Base-by-base conservation (phyloP, 2,888 invertebrate species). In the Pammene aurita region DNA sequence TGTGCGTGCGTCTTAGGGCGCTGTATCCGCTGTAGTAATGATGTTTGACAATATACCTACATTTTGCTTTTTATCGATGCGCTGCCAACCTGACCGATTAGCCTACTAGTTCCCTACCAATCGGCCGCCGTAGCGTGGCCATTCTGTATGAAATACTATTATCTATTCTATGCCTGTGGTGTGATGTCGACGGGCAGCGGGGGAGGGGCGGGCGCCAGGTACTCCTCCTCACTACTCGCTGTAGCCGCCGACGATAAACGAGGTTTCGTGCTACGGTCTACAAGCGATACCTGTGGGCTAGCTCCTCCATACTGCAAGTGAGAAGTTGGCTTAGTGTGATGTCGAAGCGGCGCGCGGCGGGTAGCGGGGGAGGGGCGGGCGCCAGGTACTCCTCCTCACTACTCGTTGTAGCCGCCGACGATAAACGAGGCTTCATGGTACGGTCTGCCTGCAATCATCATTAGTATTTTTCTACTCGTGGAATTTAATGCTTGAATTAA, bases 271-370 rank as follows among this genome's bases (percentile, higher is more conserved):
- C 92, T 77, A 84, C 94, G 73, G 85, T 91, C 90, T 74, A 90
- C 88, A n/a, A n/a, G n/a, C n/a, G 4, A 1, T 67, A 93, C 90
- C 96, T 96, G 16, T 90, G 82, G 0, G 97, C 96, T 67, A 97
- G 88, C 72, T 97, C 97, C 75, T 96, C 96, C 80, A 97, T 94
- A 75, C 96, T 96, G 80, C 96, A 94, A 2, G 96, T 95, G 41
- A 97, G 95, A 70, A 97, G 93, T 83, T 97, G 97, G 78, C 95
- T 96, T 70, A 97, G 92, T 0, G 97, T 97, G 74, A 97, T 96
- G 83, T 97, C 96, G 77, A 96, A 93, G 5, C 94, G 92, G 0
- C 88, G 74, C 58, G 89, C 93, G 61, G 93, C 92, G 48, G 94
- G 93, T 63, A 93, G 83, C 13, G 84, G 92, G 69, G 93, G 91